Base-by-base conservation (phyloP, 2,797 vertebrate genomes). In the Sphaeramia orbicularis region DNA sequence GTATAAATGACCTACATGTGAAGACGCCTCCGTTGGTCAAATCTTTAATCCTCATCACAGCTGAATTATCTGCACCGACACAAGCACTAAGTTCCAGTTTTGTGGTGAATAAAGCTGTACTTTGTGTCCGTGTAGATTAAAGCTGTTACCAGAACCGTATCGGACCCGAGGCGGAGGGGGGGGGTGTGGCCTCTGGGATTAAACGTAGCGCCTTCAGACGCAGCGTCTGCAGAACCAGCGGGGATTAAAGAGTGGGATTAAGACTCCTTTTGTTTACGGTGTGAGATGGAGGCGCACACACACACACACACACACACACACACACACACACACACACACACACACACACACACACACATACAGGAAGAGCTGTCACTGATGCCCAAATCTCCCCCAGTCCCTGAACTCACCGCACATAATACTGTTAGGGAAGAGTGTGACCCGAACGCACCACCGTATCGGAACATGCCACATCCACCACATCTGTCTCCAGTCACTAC, bases 221-320 rank as follows among this genome's bases (percentile, higher is more conserved):
- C 85, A 18, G 77, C 14, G 58, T 74, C 70, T 48, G 70, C 76
- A 75, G 64, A 83, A 59, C 56, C 71, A 57, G 47, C 47, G 30
- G 58, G 81, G 86, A 85, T 88, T 86, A 84, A 54, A 70, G 67
- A 38, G 50, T 32, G 14, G 71, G 86, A 84, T 88, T 88, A 85
- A 77, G 60, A 48, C 72, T 84, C 74, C 77, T 86, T 86, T 90
- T 85, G 86, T 90, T 85, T 80, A 85, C 83, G 43, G 4, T 70
- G 77, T 56, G 56, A 76, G 75, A 88, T 80, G 84, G 21, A 24
- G 21, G 21, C 21, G 24, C 21, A 24, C 21, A 24, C 21, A 24
- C 21, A 24, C 21, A 24, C 21, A 24, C 21, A 24, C 21, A 24
- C 21, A 24, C n/a, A n/a, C n/a, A n/a, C n/a, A n/a, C n/a, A n/a